Evolutionary conservation across 2,888 invertebrate species (phyloP), one percentile per base, ranked within the genome.

Genomic region (Tetragonisca angustula): DNA sequence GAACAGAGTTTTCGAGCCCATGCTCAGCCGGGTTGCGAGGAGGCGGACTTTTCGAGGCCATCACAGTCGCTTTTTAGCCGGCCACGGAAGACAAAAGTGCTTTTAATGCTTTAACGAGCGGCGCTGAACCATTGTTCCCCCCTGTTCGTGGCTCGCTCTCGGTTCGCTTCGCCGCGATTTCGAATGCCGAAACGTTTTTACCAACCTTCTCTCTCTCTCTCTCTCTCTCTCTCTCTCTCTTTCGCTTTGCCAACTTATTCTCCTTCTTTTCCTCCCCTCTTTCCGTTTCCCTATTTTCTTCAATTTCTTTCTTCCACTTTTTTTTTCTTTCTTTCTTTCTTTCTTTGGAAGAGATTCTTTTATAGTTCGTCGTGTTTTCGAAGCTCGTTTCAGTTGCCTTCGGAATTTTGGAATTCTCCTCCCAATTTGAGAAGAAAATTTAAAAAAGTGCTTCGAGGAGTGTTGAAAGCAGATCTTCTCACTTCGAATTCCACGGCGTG

Each of bases 101-200:
- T 91, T 91, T 92, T 91, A 91, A 91, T 91, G 88, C 87, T 91
- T 90, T 91, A 91, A 92, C 90, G 89, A 90, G 90, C 89, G 80
- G 73, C 76, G 79, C 83, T 84, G 79, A 83, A 76, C 87, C 83
- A 87, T 90, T 90, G 84, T 91, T 85, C 88, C 79, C 79, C 79
- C 79, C 79, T 85, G 76, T 87, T 83, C 84, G 75, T 73, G 80
- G 78, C 81, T 61, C 67, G 84, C 59, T 74, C 80, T 84, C 85
- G 69, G 67, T 62, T 56, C 75, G 67, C 54, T 54, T 69, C 79
- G 62, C 71, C 70, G 59, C 67, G 76, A 79, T 78, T 88, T 59
- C 83, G 64, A 83, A 81, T 83, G 78, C 70, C 79, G 74, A 72
- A 76, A 79, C 84, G 81, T 87, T 88, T 89, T 89, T 89, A 62